These are phyloP conservation scores for Drosophila borealis DNA, from an alignment of 2,888 invertebrate genomes.

Conservation along the genomic window DNA sequence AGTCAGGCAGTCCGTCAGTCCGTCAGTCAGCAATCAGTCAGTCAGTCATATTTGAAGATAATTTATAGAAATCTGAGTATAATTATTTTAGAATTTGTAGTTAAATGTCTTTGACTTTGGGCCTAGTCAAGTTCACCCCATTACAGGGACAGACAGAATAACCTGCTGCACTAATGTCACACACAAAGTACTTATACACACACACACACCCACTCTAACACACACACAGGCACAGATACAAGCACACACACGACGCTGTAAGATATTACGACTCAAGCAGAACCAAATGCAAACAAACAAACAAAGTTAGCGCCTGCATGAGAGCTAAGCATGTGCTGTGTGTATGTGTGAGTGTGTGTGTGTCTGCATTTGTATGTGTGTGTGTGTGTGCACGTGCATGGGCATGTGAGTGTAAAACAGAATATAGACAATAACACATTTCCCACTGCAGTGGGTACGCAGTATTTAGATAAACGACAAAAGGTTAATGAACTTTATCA, in stretches of 20 bases:
- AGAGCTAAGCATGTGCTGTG: slow-evolving; percentile 13
- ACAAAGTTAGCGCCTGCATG: slow-evolving; percentile 55
- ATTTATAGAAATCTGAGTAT: no score
- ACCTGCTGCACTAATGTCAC: slow-evolving; percentile 69
- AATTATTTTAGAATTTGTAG: background rate
- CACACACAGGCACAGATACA: slow-evolving; percentile 15
- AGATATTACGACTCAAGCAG: slow-evolving; percentile 63
- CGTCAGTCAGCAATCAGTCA: no score
- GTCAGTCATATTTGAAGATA: no score
- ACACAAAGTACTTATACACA: slow-evolving; percentile 24
- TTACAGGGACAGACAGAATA: slow-evolving; percentile 38
- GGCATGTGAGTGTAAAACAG: slow-evolving; percentile 54
- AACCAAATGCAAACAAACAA: slow-evolving; percentile 65
- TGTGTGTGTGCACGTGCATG: slow-evolving; percentile 22
- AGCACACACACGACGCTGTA: slow-evolving; percentile 21
- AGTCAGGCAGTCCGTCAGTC: no score
- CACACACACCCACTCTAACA: slow-evolving; percentile 1
- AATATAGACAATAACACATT: slow-evolving; percentile 78
- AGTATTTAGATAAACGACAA: slow-evolving; percentile 74
- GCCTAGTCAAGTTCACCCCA: slow-evolving; percentile 61
- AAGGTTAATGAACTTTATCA: slow-evolving; percentile 78
- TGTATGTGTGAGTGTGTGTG: background rate
- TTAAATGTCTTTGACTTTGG: slow-evolving; percentile 46
- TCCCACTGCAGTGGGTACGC: slow-evolving; percentile 59
- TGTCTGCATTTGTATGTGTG: slow-evolving; percentile 9